These are phyloP conservation scores for Diuraphis noxia DNA, from an alignment of 1,140 invertebrate species.

Conservation along the genomic window DNA sequence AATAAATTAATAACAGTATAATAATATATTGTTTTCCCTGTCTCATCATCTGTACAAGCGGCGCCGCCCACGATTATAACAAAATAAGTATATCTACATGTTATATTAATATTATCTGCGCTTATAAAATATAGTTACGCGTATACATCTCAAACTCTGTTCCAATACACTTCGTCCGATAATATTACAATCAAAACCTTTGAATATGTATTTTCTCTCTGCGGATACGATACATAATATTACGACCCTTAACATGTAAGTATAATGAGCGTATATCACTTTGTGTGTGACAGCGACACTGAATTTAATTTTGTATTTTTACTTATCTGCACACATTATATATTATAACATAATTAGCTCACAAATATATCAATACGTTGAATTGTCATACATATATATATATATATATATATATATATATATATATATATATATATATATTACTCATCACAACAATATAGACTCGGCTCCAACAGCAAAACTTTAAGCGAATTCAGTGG, in stretches of 20 bases:
- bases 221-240: neutral
- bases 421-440: too few species aligned
- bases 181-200: neutral
- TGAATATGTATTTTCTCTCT: neutral
- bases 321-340: neutral
- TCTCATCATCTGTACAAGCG: neutral
- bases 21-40: neutral
- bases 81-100: neutral
- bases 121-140: too few species aligned
- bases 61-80: neutral
- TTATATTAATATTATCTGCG: too few species aligned
- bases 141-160: neutral
- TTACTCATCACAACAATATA: neutral
- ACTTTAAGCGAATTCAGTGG: too few species aligned
- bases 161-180: neutral
- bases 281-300: too few species aligned
- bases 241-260: neutral
- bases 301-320: neutral
- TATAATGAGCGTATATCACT: neutral
- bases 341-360: neutral
- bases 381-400: too few species aligned
- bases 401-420: too few species aligned
- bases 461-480: too few species aligned
- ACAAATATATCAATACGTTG: too few species aligned
- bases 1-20: too few species aligned